phyloP scores from a whole-genome alignment of 2,113 vertebrate species.

The Phyllostomus discolor region DNA sequence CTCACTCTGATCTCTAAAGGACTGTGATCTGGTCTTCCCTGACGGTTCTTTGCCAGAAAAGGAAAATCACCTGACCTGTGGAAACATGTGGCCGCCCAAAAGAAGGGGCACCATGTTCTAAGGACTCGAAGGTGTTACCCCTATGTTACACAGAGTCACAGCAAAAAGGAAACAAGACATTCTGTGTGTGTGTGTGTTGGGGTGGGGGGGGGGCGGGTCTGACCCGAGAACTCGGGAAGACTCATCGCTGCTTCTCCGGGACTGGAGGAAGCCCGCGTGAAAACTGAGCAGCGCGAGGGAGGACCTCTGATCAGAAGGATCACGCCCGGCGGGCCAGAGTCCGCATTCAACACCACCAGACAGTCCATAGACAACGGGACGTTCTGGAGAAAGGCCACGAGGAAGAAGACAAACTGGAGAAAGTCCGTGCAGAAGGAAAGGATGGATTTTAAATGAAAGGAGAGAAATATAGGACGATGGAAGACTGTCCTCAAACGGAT shows the following conservation, averaged over 20 bases:
- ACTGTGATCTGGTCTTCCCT: not conserved
- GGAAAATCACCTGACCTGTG: not conserved
- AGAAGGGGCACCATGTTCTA: not conserved
- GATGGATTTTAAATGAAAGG: not conserved
- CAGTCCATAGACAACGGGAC: rapidly evolving
- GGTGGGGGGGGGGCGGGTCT: not conserved
- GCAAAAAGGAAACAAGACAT: not conserved
- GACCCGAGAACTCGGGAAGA: not conserved
- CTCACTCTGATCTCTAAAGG: not conserved
- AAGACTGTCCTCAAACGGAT: not conserved
- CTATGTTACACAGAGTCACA: not conserved
- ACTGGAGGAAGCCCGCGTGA: not conserved
- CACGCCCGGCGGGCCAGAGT: too few relatives aligned
- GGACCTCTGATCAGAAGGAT: not conserved
- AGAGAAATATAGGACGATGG: not conserved
- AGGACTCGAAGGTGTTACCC: not conserved
- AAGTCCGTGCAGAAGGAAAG: not conserved
- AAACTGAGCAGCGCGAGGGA: not conserved
- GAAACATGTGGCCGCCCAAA: not conserved
- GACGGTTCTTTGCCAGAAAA: not conserved
- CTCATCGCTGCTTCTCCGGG: rapidly evolving
- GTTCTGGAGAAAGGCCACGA: not conserved
- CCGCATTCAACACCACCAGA: not conserved
- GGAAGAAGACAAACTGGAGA: not conserved
- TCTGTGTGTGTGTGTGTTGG: too few relatives aligned